These are phyloP conservation scores for Distichodus sexfasciatus DNA, from an alignment of 2,797 vertebrate species.

Conservation along the genomic window DNA sequence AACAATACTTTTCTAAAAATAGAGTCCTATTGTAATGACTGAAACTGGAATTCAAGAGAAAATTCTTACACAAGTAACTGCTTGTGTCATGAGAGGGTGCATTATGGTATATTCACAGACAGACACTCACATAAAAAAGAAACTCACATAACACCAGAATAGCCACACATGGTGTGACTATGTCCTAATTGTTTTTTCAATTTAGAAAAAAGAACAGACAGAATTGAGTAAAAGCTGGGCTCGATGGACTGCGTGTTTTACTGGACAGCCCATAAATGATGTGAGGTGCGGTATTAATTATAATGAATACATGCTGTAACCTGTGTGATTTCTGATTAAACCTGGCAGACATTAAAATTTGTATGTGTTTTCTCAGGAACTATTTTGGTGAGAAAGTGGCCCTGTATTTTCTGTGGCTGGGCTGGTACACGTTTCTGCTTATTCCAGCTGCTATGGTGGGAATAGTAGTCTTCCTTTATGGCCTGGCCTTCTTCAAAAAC, in stretches of 20 bases:
- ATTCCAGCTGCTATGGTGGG: constrained; percentile 75
- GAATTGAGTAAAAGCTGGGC: constrained; percentile 79
- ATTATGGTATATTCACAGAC: too few relatives aligned
- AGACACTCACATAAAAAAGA: too few relatives aligned
- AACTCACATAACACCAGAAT: too few relatives aligned
- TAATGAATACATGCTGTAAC: not conserved
- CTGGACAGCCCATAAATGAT: constrained; percentile 75
- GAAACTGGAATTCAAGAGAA: too few relatives aligned
- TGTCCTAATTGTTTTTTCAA: constrained; percentile 24
- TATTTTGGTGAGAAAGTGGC: constrained; percentile 97
- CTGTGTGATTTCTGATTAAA: not conserved
- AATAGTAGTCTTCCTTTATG: constrained; percentile 77
- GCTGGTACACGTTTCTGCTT: constrained; percentile 91
- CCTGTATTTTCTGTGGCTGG: constrained; percentile 91
- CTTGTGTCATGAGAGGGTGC: not conserved
- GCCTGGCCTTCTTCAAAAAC: constrained; percentile 75
- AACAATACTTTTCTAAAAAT: not conserved
- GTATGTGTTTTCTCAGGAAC: constrained; percentile 62
- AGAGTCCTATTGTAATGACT: not conserved
- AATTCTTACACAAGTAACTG: too few relatives aligned
- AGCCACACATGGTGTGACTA: too few relatives aligned
- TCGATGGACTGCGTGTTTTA: constrained; percentile 76
- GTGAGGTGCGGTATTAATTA: constrained; percentile 78
- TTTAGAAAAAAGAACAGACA: constrained; percentile 71
- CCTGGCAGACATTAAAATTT: not conserved